Evolutionary conservation across 1,140 invertebrate genomes (phyloP).

Genomic region (Protaetia brevitarsis): DNA sequence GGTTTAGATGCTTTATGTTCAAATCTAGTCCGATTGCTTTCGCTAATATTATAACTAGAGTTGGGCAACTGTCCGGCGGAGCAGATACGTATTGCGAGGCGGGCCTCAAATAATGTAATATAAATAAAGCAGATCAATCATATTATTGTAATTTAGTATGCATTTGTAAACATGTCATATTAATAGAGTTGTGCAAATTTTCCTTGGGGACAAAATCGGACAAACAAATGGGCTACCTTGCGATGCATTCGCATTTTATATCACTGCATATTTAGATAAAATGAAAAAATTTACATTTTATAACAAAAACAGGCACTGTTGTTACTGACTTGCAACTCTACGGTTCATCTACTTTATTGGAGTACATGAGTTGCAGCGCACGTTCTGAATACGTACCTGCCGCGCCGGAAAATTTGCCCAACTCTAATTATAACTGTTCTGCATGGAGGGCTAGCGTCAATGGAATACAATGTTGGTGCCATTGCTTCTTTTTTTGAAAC

Average conservation of each 20-base stretch:
- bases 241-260: no score
- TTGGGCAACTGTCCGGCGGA: slow-evolving; percentile 67
- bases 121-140: no score
- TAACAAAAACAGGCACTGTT: no score
- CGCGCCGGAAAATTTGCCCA: not conserved
- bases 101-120: not conserved
- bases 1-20: not conserved
- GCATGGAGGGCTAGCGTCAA: slow-evolving; percentile 3
- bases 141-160: no score
- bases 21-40: slow-evolving; percentile 68
- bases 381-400: not conserved
- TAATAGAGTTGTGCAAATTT: no score
- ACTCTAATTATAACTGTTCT: slow-evolving; percentile 8
- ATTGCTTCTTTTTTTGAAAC: no score
- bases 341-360: slow-evolving; percentile 52
- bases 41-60: slow-evolving; percentile 63
- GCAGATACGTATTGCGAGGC: slow-evolving; percentile 49
- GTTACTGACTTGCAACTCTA: no score
- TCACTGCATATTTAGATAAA: no score
- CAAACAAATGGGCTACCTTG: no score
- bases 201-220: no score
- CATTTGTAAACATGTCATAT: no score
- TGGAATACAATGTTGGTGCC: slow-evolving; percentile 18
- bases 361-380: slow-evolving; percentile 53
- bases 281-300: no score